Base-by-base conservation (phyloP, 2,113 vertebrate species). In the Myocastor coypus region DNA sequence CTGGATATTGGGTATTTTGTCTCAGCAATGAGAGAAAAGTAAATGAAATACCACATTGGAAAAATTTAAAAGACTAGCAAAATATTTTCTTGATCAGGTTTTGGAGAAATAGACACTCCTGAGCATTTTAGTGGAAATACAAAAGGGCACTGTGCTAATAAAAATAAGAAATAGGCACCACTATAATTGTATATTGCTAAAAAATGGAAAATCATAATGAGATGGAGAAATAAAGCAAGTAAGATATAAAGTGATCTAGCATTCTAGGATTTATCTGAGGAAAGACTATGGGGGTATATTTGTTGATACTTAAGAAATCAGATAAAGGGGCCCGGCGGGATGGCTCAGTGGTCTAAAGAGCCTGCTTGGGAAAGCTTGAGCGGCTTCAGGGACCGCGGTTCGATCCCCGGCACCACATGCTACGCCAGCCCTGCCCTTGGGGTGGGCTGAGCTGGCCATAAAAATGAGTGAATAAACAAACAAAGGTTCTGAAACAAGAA, bases 231-330 rank as follows among this genome's bases (percentile, higher is more conserved):
- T 78, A 3, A 61, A 57, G 85, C 30, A 71, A 50, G 40, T 42
- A 85, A 75, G 46, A 37, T 32, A 55, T 9, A 57, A 87, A 83
- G 9, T 75, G 7, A 75, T 24, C n/a, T n/a, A 84, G 6, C 42
- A 40, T 77, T 40, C 11, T 73, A 71, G 85, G 22, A 93, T 64
- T 97, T 69, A 69, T 30, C 19, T 69, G 32, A 89, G 20, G 42
- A 92, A 91, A 40, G 12, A 24, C 57, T 4, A n/a, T 34, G 64
- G 37, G 26, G 66, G 13, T 77, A 11, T 42, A 91, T n/a, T 88
- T 91, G 78, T 46, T 93, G 46, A 73, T 73, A 77, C 75, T 88
- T 93, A 93, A 88, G 17, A 42, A 94, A 89, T n/a, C n/a, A n/a
- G n/a, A n/a, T n/a, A n/a, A n/a, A n/a, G n/a, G n/a, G n/a, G n/a